phyloP scores from a whole-genome alignment of 2,888 invertebrate species.

The Liposcelis brunnea region DNA sequence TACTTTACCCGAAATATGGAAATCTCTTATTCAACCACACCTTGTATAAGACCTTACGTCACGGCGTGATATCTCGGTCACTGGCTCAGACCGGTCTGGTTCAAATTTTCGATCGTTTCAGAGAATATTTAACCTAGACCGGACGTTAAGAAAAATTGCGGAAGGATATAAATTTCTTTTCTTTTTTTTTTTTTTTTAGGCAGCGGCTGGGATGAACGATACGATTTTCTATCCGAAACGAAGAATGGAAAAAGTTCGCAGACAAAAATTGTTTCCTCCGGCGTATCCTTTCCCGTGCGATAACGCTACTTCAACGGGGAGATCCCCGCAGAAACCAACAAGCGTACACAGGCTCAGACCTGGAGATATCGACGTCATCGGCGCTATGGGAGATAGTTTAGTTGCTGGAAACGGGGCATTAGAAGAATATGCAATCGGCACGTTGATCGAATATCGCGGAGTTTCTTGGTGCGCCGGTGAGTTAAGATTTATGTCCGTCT shows the following conservation, averaged over 20 bases:
- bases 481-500: conserved; percentile 12
- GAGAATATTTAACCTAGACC: no score
- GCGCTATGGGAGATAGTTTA: conserved; percentile 53
- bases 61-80: no score
- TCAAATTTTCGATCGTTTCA: no score
- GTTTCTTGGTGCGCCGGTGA: conserved; percentile 56
- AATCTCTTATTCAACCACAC: no score
- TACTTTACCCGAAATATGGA: no score
- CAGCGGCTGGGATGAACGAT: background rate
- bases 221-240: background rate
- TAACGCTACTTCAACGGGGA: conserved; percentile 24
- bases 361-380: conserved; percentile 52
- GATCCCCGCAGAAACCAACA: conserved; percentile 29
- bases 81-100: no score
- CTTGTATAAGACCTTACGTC: no score
- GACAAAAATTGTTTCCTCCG: conserved; percentile 17
- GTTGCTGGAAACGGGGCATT: conserved; percentile 56
- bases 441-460: conserved; percentile 54
- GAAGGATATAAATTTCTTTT: no score
- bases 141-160: no score
- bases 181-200: no score
- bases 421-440: conserved; percentile 52
- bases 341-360: conserved; percentile 51
- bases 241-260: conserved; percentile 14
- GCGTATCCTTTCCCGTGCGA: conserved; percentile 41